These are phyloP conservation scores for Leptobrachium leishanense DNA, from an alignment of 2,113 vertebrate species.

Conservation along the genomic window DNA sequence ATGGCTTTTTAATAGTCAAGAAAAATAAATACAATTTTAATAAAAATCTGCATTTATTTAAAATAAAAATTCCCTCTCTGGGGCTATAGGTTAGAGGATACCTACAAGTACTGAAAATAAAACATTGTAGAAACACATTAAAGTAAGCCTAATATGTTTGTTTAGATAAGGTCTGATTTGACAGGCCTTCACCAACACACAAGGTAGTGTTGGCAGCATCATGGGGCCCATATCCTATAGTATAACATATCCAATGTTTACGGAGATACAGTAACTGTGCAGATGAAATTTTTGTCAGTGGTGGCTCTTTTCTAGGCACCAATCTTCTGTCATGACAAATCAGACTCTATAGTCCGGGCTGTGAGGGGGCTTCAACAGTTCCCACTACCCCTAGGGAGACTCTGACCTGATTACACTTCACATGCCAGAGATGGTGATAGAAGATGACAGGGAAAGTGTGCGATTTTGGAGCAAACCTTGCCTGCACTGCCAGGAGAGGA, in stretches of 20 bases:
- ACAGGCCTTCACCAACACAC: too few relatives aligned
- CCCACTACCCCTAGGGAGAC: constrained; percentile 7
- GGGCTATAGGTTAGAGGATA: too few relatives aligned
- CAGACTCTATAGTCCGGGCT: neutral
- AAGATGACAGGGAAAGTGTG: constrained; percentile 23
- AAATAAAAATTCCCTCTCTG: too few relatives aligned
- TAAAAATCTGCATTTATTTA: too few relatives aligned
- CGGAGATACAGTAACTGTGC: neutral
- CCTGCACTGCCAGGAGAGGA: constrained; percentile 3
- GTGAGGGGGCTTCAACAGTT: neutral
- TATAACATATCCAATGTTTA: neutral
- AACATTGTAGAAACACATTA: too few relatives aligned
- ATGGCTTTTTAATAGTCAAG: too few relatives aligned
- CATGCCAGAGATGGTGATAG: constrained; percentile 27
- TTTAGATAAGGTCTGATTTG: too few relatives aligned
- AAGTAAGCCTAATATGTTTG: too few relatives aligned
- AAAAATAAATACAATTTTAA: too few relatives aligned
- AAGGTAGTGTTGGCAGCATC: too few relatives aligned
- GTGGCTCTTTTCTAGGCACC: neutral
- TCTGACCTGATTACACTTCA: constrained; percentile 35
- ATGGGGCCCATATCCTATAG: neutral
- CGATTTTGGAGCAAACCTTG: constrained; percentile 40
- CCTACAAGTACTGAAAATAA: too few relatives aligned
- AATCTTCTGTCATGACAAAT: neutral
- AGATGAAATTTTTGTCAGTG: constrained; percentile 9